phyloP scores from a whole-genome alignment of 2,797 vertebrate genomes.

The Chaetodon trifasciatus region DNA sequence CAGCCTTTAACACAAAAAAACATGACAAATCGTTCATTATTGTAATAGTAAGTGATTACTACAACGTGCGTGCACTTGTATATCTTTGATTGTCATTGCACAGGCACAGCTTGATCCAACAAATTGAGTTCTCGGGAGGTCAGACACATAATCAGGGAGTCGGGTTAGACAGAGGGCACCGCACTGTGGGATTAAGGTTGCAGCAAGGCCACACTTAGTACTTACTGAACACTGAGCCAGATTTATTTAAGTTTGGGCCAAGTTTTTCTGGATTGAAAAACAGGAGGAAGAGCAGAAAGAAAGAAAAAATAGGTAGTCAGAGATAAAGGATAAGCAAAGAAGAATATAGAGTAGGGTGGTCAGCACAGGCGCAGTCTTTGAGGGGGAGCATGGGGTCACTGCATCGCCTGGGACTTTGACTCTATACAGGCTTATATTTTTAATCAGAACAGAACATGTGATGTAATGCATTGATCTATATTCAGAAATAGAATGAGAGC shows the following conservation, averaged over 20 bases:
- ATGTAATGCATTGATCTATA: constrained; percentile 6
- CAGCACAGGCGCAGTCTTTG: constrained; percentile 15
- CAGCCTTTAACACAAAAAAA: constrained; percentile 40
- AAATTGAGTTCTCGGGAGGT: constrained; percentile 49
- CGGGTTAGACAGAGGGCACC: constrained; percentile 78
- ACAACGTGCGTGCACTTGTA: constrained; percentile 38
- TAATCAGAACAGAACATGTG: neutral
- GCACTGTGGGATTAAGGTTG: constrained; percentile 80
- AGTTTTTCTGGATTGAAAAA: constrained; percentile 88
- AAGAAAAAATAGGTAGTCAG: constrained; percentile 67
- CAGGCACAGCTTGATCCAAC: constrained; percentile 47
- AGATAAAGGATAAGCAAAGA: constrained; percentile 64
- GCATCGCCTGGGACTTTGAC: neutral
- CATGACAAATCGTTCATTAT: constrained; percentile 44
- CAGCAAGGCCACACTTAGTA: constrained; percentile 84
- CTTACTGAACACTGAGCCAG: constrained; percentile 89
- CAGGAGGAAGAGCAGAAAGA: constrained; percentile 76
- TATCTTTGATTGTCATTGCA: constrained; percentile 45
- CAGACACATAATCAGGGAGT: constrained; percentile 67
- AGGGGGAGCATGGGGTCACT: neutral
- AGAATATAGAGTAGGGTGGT: constrained; percentile 45
- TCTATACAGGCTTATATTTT: constrained; percentile 16
- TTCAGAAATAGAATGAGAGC: constrained; percentile 10
- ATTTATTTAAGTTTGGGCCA: constrained; percentile 88
- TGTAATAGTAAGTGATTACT: constrained; percentile 58